These are phyloP conservation scores for Tinea trinotella DNA, from an alignment of 2,888 invertebrate species.

Conservation along the genomic window DNA sequence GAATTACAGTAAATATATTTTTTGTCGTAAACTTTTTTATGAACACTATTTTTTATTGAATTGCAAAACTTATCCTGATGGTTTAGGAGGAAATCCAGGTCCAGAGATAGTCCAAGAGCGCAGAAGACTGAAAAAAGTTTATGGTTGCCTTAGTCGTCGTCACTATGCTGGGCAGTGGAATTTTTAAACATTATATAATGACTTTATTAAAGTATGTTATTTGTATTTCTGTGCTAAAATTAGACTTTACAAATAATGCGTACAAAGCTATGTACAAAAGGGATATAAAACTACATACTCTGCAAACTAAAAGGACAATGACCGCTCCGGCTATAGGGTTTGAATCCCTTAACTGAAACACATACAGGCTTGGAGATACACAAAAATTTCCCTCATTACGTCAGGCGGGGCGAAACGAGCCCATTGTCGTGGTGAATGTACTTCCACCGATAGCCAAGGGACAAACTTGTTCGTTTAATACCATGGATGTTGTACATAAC, in stretches of 20 bases:
- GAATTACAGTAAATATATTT: conserved; percentile 25
- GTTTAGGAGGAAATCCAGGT: no score
- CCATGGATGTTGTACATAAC: conserved; percentile 2
- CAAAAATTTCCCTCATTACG: conserved; percentile 21
- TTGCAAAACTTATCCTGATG: not conserved
- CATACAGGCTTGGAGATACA: not conserved
- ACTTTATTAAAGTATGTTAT: no score
- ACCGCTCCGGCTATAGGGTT: not conserved
- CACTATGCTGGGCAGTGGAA: no score
- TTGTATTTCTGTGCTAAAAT: no score
- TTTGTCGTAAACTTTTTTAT: not conserved
- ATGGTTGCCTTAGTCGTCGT: no score
- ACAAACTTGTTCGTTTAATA: conserved; percentile 9
- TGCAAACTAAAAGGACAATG: not conserved
- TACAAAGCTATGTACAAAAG: not conserved
- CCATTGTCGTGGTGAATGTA: conserved; percentile 17
- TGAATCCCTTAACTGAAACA: not conserved
- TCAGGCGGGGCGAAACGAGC: conserved; percentile 18
- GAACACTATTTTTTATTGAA: not conserved
- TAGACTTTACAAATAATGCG: no score
- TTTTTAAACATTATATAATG: no score
- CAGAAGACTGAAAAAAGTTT: no score
- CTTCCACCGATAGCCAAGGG: conserved; percentile 16
- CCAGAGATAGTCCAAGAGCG: no score
- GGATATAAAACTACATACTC: not conserved